A percentile compares a stretch with the other conserved stretches of the same genome.
phyloP scores from a whole-genome alignment of 1,140 invertebrate species.

The Lepidurus packardi region DNA sequence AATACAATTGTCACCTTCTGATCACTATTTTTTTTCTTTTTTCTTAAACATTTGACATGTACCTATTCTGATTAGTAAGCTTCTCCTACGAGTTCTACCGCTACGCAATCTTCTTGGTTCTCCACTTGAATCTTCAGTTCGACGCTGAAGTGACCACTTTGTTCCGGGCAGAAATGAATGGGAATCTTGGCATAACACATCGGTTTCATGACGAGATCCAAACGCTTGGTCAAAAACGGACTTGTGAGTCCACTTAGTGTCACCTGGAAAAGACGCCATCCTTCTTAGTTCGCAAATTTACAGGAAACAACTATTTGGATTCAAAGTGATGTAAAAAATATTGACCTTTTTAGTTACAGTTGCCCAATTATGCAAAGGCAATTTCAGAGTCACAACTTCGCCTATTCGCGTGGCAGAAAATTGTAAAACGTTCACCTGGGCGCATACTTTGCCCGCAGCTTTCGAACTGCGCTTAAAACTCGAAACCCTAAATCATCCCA shows the following conservation, averaged over 20 bases:
- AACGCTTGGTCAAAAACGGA: background rate
- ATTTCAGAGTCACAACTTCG: background rate
- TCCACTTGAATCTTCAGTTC: background rate
- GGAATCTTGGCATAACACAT: background rate
- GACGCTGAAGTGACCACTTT: background rate
- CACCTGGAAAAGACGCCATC: background rate
- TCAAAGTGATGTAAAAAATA: background rate
- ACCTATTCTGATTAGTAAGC: background rate
- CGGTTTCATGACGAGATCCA: background rate
- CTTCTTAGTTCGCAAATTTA: too few relatives aligned
- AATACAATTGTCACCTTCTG: background rate
- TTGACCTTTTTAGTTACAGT: background rate
- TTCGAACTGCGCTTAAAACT: background rate
- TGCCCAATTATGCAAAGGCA: conserved; percentile 1
- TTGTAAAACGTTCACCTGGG: background rate
- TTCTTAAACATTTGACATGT: background rate
- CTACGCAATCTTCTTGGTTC: background rate
- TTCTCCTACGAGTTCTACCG: background rate
- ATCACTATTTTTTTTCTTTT: too few relatives aligned
- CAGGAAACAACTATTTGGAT: too few relatives aligned
- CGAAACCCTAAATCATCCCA: background rate
- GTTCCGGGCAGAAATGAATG: background rate
- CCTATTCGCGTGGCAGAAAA: background rate
- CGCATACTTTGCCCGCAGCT: background rate
- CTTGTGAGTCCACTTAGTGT: background rate